Conservation (phyloP, 2,888 invertebrate species). For the Ditula angustiorana region DNA sequence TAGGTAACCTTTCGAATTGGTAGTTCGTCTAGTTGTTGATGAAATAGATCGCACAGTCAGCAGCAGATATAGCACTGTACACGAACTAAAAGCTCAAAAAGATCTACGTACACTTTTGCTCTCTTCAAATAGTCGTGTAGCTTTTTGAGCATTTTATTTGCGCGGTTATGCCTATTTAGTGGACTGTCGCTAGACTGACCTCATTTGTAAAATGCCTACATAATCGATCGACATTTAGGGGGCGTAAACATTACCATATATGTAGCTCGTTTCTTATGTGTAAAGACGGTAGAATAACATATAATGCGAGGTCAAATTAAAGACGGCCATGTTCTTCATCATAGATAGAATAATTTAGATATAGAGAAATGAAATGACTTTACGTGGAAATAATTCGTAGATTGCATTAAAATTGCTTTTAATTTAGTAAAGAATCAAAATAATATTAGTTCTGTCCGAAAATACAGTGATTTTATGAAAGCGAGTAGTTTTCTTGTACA, state of each 20-base stretch:
- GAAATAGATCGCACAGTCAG: too few relatives aligned
- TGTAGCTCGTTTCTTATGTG: neutral
- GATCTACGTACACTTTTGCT: too few relatives aligned
- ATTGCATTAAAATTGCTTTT: slow-evolving; percentile 18
- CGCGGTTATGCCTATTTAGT: too few relatives aligned
- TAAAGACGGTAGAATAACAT: neutral
- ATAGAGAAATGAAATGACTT: neutral
- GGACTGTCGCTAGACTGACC: too few relatives aligned
- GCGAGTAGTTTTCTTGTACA: slow-evolving; percentile 12
- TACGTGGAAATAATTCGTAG: neutral
- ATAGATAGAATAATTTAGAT: slow-evolving; percentile 12
- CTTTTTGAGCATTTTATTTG: too few relatives aligned
- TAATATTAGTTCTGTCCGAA: slow-evolving; percentile 21
- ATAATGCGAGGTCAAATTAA: neutral
- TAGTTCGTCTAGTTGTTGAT: too few relatives aligned
- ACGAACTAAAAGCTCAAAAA: too few relatives aligned
- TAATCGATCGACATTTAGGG: neutral
- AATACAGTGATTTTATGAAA: slow-evolving; percentile 31
- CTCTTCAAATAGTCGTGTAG: too few relatives aligned
- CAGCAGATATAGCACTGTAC: too few relatives aligned
- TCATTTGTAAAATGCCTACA: too few relatives aligned
- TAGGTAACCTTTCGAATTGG: too few relatives aligned
- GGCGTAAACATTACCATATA: neutral
- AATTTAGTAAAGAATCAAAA: slow-evolving; percentile 17
- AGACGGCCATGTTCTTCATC: neutral